Evolutionary conservation across 2,888 invertebrate species (phyloP), one percentile per base, ranked within the genome.

Genomic region (Celastrina argiolus): DNA sequence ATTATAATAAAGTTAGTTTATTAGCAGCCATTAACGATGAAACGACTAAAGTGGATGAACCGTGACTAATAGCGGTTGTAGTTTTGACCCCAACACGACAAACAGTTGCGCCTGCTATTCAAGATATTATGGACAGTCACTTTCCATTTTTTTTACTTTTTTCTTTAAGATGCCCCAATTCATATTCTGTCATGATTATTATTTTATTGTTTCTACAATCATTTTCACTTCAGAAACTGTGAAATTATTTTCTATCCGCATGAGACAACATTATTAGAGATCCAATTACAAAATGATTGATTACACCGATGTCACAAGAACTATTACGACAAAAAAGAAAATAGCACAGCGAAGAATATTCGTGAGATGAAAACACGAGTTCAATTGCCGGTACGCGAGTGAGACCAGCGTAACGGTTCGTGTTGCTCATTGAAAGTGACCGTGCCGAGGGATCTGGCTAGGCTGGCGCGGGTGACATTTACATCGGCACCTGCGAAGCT

Each of bases 401-500:
- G 36, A 26, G 34, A 22, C 12, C 39, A 42, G 18, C 61, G 12
- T 61, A 61, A 28, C 12, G 28, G 1, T 61, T 12, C 22, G 18
- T 5, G 18, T 2, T 18, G 14, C 22, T 22, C 14, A 1, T 61
- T 22, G 36, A 22, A 26, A 61, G 51, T n/a, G 16, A 51, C 36
- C 41, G 56, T 61, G 67, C 41, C 45, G 65, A 58, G 51, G 65
- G 74, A 67, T 75, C 73, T 66, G 16, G 36, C 22, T 71, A 72
- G 10, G 58, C 18, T 73, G 70, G 78, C 74, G 68, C 66, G 67
- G 63, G 73, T 86, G 87, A 83, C 87, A 87, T 88, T 86, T 84
- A 83, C 81, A 76, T 67, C 72, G 70, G 80, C 87, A 87, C 86
- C 87, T 86, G 88, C 85, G 77, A 68, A 72, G 80, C 76, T 76